Evolutionary conservation across 2,888 invertebrate species (phyloP), one percentile per base, ranked within the genome.

Genomic region (Ametastegia equiseti): DNA sequence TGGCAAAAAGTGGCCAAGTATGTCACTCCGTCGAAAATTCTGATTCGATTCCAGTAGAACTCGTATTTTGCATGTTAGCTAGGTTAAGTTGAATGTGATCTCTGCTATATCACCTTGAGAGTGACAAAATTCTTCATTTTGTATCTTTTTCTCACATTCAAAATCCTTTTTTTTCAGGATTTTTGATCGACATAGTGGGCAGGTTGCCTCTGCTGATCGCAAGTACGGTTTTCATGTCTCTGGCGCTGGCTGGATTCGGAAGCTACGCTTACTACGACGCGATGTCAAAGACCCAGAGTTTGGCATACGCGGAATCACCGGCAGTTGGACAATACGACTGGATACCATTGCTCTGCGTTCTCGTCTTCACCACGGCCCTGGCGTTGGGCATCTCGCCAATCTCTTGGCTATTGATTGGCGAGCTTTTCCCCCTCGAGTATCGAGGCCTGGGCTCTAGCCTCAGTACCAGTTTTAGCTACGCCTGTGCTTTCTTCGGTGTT

Each of bases 301-400:
- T 89, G 1, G 87, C 86, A n/a, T 87, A 89, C 80, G 80, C 77
- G 33, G 82, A 84, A 73, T 80, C 84, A 67, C 85, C 84, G 54
- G 85, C 89, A 80, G 88, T 93, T 79, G 95, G 95, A 45, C 94
- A 95, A 86, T 94, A 95, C 87, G 96, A 96, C 89, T 96, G 96
- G 97, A 96, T 97, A 86, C 97, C 97, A 9, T 90, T 97, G 83
- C 93, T 97, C 15, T 97, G 97, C 92, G 96, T 97, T 1, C 93
- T 97, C 83, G 95, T 97, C 42, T 97, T 97, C 91, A 97, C 97
- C 1, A 95, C 97, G 82, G 97, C 97, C 63, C 97, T 97, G 89
- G 96, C 97, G n/a, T 92, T 97, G 86, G 97, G 97, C 78, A 97
- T 97, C 92, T 97, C 96, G 90, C 97, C 97, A 36, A 97, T 97